Conservation (phyloP, 2,113 vertebrate species). For the Trogon surrucura region DNA sequence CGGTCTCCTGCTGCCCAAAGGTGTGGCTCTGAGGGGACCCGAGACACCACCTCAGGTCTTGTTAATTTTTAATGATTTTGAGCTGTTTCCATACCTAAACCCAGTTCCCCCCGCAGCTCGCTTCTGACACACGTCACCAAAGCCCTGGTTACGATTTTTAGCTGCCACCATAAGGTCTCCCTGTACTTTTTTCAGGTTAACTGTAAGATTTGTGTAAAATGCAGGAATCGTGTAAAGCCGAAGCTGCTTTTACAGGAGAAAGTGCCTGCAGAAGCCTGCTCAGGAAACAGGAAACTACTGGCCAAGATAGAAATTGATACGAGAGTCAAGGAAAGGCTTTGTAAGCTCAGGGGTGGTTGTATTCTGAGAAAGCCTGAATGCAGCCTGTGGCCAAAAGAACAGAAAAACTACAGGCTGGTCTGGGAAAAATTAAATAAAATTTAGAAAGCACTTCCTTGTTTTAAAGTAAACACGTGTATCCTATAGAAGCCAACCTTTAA, state of each 20-base stretch:
- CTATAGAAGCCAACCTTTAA: background rate
- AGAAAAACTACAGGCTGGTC: background rate
- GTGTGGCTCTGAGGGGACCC: fast-evolving
- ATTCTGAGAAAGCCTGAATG: background rate
- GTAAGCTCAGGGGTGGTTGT: background rate
- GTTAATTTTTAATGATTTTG: background rate
- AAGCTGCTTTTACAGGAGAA: constrained; percentile 6
- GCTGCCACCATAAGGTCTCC: background rate
- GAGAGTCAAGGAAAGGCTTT: background rate
- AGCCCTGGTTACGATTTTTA: background rate
- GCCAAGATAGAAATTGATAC: background rate
- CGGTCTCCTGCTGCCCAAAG: too few species aligned
- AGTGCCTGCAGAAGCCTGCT: background rate
- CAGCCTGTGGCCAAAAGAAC: background rate
- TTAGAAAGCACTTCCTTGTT: background rate
- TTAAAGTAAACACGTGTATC: background rate
- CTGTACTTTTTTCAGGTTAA: background rate
- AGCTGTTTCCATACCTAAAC: background rate
- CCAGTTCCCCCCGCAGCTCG: background rate
- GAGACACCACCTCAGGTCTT: background rate
- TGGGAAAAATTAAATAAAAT: background rate
- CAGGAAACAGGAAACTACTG: constrained; percentile 14
- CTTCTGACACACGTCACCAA: background rate
- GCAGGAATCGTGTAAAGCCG: background rate
- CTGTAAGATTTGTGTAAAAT: background rate